Evolutionary conservation across 2,797 vertebrate species (phyloP), one percentile per base, ranked within the genome.

Genomic region (Taenioides sp.): DNA sequence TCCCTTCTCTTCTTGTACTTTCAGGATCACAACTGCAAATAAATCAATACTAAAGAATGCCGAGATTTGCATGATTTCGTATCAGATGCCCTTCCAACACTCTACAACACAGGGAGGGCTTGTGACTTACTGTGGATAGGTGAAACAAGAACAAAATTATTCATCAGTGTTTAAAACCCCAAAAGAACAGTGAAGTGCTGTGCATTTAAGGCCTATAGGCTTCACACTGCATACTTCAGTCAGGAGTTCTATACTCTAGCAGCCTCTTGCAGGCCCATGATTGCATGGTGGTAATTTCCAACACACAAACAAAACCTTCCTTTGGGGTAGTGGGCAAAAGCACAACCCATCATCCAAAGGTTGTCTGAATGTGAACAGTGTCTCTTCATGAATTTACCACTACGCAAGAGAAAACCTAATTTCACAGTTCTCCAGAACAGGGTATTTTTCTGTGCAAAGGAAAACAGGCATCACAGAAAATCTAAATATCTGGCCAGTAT

Each of bases 251-350:
- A 86, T 86, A 23, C 37, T 22, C 37, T 43, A 63, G 28, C 80
- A 76, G 86, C 86, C 73, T 88, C 90, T 78, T 82, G 77, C 80
- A 80, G 84, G 86, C 81, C 79, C 25, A 79, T 2, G 75, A 93
- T 93, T 93, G 93, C 92, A 93, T 84, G 87, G 91, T 89, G 79
- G 86, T 84, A 88, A 92, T 89, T 93, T 90, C 89, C 81, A 82
- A 65, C 74, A 74, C 72, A 59, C 77, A 83, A 55, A 89, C 84
- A 90, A 92, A 93, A 89, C 79, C 79, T 81, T 81, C 84, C 85
- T 82, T 84, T 88, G 79, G 88, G 81, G 86, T 83, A 66, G 74
- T 86, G 84, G 89, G 88, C 86, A 91, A 89, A 91, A 91, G 80
- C 82, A 83, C 79, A 69, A 52, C 82, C 78, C 85, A 83, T 90